phyloP scores from a whole-genome alignment of 1,140 invertebrate species.

The Solenopsis invicta region DNA sequence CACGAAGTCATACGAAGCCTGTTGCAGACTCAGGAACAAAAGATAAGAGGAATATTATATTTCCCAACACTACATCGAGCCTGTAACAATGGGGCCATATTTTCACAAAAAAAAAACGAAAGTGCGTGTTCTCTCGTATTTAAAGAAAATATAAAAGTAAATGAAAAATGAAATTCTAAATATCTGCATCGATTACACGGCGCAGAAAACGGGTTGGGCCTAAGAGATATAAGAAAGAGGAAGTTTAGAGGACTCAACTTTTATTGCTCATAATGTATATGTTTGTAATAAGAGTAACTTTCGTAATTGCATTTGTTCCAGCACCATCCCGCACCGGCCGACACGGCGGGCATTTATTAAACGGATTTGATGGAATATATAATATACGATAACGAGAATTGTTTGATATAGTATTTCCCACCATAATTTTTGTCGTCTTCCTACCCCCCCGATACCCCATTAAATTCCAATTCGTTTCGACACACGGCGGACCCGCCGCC shows the following conservation, averaged over 20 bases:
- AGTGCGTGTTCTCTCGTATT: constrained; percentile 74
- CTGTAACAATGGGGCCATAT: constrained; percentile 86
- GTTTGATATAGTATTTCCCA: constrained; percentile 74
- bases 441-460: constrained; percentile 71
- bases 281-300: constrained; percentile 82
- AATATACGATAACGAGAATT: constrained; percentile 51
- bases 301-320: constrained; percentile 78
- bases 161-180: constrained; percentile 85
- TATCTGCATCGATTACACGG: constrained; percentile 80
- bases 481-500: constrained; percentile 59
- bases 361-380: constrained; percentile 72
- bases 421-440: constrained; percentile 84
- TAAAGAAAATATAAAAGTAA: constrained; percentile 48
- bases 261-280: constrained; percentile 83
- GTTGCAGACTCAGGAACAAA: constrained; percentile 84
- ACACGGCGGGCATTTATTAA: constrained; percentile 73
- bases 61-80: constrained; percentile 81
- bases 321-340: constrained; percentile 29
- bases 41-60: constrained; percentile 60
- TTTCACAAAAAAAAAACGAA: constrained; percentile 80
- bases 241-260: constrained; percentile 80
- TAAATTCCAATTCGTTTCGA: constrained; percentile 78
- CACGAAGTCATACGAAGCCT: constrained; percentile 74
- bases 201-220: constrained; percentile 72
- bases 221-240: constrained; percentile 57